Evolutionary conservation across 1,140 invertebrate species (phyloP), one percentile per base, ranked within the genome.

Genomic region (Hestina assimilis): DNA sequence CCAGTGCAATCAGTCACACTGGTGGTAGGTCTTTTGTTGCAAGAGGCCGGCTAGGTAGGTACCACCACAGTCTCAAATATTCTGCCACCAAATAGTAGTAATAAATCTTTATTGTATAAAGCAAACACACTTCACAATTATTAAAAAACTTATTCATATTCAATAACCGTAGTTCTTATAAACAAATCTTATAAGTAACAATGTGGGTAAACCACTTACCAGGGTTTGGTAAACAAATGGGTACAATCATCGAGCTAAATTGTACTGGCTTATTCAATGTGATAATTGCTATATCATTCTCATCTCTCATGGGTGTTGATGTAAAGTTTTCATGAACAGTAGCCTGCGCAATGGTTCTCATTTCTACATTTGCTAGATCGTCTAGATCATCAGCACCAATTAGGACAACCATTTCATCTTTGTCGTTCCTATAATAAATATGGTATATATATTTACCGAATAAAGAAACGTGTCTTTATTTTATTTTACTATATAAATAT

Each of bases 251-350:
- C 0, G 79, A 68, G 35, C 58, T 70, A 35, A 87, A 90, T 19
- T 47, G n/a, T 1, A 91, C 79, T 5, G 88, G 81, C 21, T 81
- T 43, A 41, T 89, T 73, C 1, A 92, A 70, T 46, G 88, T 91
- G 1, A 89, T 83, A 4, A 93, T 70, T 0, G 92, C 91, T 26
- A 93, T 91, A 63, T 93, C 92, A 57, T 92, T 91, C 40, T 81
- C 87, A 52, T 91, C 90, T 40, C 90, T 70, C 0, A 90, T 67
- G 1, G 74, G 69, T 42, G 88, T 85, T 0, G 89, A 89, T 2
- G 75, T 73, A 41, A 91, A 91, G 2, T 75, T 48, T 40, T 89
- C 75, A 53, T 91, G 90, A 15, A 90, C 80, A 8, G 79, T 69
- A 2, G 77, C 61, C 3, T 69, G 46, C 0, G 74, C 69, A 15